Evolutionary conservation across 2,888 invertebrate genomes (phyloP).

Genomic region (Caenorhabditis uteleia): DNA sequence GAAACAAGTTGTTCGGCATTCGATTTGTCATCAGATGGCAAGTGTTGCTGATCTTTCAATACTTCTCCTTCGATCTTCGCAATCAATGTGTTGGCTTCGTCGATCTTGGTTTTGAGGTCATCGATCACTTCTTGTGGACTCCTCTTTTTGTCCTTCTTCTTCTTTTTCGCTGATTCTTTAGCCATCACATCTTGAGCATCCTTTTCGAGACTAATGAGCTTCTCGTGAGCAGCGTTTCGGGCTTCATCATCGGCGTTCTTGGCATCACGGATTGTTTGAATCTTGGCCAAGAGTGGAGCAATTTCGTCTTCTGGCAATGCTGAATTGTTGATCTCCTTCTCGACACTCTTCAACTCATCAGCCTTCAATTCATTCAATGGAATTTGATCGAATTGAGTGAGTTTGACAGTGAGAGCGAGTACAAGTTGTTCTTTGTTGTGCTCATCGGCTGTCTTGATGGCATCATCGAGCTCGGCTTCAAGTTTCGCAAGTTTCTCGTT

Average conservation of each 20-base stretch:
- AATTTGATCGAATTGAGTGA: conserved; percentile 20
- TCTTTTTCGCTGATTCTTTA: conserved; percentile 1
- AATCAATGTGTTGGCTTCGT: conserved; percentile 14
- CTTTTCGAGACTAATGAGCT: conserved; percentile 23
- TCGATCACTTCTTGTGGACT: conserved; percentile 4
- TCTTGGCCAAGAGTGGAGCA: not conserved
- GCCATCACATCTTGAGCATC: conserved; percentile 22
- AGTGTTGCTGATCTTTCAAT: not conserved
- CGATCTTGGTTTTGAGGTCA: conserved; percentile 11
- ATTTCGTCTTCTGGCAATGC: conserved; percentile 2
- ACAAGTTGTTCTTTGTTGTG: conserved; percentile 27
- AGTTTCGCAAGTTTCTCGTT: conserved; percentile 19
- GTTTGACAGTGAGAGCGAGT: conserved; percentile 17
- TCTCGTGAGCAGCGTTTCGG: conserved; percentile 19
- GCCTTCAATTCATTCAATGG: conserved; percentile 14
- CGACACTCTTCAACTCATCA: conserved; percentile 4
- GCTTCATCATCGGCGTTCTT: conserved; percentile 14
- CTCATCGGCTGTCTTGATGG: conserved; percentile 20
- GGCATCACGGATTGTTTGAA: conserved; percentile 2
- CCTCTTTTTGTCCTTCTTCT: conserved; percentile 12
- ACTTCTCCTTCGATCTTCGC: conserved; percentile 15
- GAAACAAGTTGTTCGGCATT: conserved; percentile 7
- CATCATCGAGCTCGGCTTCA: conserved; percentile 15
- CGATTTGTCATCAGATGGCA: conserved; percentile 5
- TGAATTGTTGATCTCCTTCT: conserved; percentile 2